These are phyloP conservation scores for Dascillus cervinus DNA, from an alignment of 2,888 invertebrate species.

Conservation along the genomic window DNA sequence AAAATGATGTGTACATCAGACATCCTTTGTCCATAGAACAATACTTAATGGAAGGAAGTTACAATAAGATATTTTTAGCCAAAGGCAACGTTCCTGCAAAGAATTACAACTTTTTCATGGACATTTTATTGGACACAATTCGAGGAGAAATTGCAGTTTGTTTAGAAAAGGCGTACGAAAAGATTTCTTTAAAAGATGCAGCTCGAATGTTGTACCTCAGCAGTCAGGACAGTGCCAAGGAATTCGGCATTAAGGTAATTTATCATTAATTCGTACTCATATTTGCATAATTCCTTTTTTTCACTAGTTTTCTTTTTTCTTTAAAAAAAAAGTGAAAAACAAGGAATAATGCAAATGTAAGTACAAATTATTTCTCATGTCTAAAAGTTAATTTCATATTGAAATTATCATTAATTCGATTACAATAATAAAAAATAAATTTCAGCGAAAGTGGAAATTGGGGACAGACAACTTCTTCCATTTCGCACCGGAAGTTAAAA, in stretches of 20 bases:
- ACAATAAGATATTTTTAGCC: conserved; percentile 92
- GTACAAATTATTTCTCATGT: too few relatives aligned
- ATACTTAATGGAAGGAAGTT: conserved; percentile 98
- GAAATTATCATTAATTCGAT: too few relatives aligned
- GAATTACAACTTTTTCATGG: conserved; percentile 94
- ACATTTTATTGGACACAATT: conserved; percentile 90
- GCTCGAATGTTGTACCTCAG: conserved; percentile 81
- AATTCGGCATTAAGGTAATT: conserved; percentile 72
- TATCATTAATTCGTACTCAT: too few relatives aligned
- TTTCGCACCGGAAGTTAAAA: conserved; percentile 71
- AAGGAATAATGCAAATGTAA: too few relatives aligned
- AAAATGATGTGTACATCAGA: conserved; percentile 87
- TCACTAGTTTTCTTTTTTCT: too few relatives aligned
- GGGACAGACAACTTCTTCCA: conserved; percentile 72
- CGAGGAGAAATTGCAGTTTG: conserved; percentile 94
- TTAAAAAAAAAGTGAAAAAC: too few relatives aligned
- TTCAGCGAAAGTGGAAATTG: conserved; percentile 68
- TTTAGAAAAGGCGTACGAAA: conserved; percentile 92
- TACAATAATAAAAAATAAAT: too few relatives aligned
- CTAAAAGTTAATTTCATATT: too few relatives aligned
- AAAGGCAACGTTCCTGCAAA: conserved; percentile 95
- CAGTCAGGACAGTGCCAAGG: conserved; percentile 66
- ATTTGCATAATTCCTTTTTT: too few relatives aligned
- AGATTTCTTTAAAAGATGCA: conserved; percentile 80
- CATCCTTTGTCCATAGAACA: conserved; percentile 95